Evolutionary conservation across 2,797 vertebrate species (phyloP).

Genomic region (Enteromius fasciolatus): DNA sequence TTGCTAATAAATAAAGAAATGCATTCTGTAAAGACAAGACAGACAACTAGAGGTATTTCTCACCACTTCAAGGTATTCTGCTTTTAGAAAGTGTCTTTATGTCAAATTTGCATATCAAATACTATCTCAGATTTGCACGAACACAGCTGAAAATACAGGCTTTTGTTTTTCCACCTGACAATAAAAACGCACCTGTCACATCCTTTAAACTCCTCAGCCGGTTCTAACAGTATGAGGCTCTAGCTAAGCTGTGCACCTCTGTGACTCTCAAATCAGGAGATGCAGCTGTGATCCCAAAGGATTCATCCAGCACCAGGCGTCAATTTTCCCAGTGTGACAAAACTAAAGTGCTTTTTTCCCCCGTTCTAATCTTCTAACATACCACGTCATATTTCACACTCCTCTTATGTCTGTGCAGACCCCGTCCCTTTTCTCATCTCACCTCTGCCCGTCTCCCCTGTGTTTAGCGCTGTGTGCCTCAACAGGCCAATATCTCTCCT

Average conservation of each 20-base stretch:
- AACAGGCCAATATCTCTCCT: constrained; percentile 28
- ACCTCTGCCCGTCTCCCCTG: constrained; percentile 5
- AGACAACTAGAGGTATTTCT: not conserved
- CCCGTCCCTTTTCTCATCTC: constrained; percentile 3
- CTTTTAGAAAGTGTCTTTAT: not conserved
- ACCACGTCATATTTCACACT: constrained; percentile 26
- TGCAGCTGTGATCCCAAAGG: constrained; percentile 37
- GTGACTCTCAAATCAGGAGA: constrained; percentile 35
- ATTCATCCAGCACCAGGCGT: constrained; percentile 12
- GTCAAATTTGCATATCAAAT: not conserved
- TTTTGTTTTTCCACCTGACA: constrained; percentile 43
- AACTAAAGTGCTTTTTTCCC: constrained; percentile 38
- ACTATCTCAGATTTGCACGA: not conserved
- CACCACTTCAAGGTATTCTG: not conserved
- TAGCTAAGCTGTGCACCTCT: constrained; percentile 8
- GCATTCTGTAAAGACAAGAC: not conserved
- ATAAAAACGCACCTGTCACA: constrained; percentile 39
- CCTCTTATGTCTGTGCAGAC: constrained; percentile 29
- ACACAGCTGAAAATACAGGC: not conserved
- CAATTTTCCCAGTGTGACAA: constrained; percentile 35
- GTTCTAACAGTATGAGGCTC: not conserved
- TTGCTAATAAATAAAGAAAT: not conserved
- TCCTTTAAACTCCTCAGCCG: constrained; percentile 38
- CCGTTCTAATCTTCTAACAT: not conserved
- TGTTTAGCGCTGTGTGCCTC: constrained; percentile 14